Evolutionary conservation across 2,113 vertebrate genomes (phyloP).

Genomic region (Ondatra zibethicus): DNA sequence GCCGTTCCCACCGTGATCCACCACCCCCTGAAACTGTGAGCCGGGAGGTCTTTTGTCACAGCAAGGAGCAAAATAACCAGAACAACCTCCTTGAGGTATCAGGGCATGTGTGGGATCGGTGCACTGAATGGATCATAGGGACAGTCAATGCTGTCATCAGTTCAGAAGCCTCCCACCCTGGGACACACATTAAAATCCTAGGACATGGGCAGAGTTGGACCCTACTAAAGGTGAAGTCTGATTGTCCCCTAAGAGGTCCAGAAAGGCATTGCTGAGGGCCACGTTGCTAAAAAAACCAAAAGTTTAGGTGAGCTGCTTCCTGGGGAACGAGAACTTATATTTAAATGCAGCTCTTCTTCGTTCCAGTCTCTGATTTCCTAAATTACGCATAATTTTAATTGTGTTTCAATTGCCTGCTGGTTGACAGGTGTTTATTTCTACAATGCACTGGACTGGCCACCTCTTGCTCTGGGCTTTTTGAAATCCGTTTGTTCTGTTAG

Average conservation of each 20-base stretch:
- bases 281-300: neutral
- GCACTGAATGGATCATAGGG: neutral
- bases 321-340: constrained; percentile 39
- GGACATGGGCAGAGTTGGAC: constrained; percentile 68
- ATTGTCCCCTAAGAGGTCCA: constrained; percentile 59
- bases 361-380: constrained; percentile 43
- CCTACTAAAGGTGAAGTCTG: constrained; percentile 49
- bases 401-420: constrained; percentile 79
- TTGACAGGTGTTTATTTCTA: constrained; percentile 68
- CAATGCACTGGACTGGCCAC: constrained; percentile 12
- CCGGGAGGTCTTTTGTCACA: no score
- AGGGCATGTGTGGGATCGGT: constrained; percentile 60
- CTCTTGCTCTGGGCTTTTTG: constrained; percentile 61
- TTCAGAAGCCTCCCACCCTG: neutral
- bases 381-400: constrained; percentile 80
- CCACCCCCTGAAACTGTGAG: neutral
- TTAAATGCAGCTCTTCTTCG: constrained; percentile 52
- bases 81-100: constrained; percentile 26
- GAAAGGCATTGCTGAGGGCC: neutral
- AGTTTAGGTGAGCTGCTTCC: constrained; percentile 61
- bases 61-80: neutral
- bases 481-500: neutral
- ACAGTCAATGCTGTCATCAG: constrained; percentile 23
- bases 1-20: no score
- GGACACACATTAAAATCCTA: constrained; percentile 40